A percentile compares a stretch with the other conserved stretches of the same genome.
phyloP scores from a whole-genome alignment of 2,113 vertebrate genomes.

The Sisor rabdophorus region DNA sequence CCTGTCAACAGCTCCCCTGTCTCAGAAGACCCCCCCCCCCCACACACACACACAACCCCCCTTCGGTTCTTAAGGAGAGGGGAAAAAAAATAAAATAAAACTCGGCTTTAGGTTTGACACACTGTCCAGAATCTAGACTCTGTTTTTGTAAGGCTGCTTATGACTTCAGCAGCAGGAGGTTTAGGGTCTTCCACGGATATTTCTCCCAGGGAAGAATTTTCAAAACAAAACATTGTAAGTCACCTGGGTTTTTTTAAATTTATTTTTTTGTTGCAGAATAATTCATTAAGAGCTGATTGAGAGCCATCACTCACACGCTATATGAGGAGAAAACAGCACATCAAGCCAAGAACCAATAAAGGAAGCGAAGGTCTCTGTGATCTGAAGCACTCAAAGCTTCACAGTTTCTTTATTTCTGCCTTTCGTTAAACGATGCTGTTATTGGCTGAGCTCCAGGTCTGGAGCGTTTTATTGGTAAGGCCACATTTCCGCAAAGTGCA shows the following conservation, averaged over 20 bases:
- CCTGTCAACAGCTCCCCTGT: conserved; percentile 27
- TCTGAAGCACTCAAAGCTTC: conserved; percentile 8
- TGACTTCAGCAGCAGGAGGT: conserved; percentile 65
- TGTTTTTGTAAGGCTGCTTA: conserved; percentile 66
- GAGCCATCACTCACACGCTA: conserved; percentile 48
- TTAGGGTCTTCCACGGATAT: conserved; percentile 60
- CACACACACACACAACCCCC: no score
- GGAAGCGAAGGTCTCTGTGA: conserved; percentile 36
- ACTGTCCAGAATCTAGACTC: conserved; percentile 64
- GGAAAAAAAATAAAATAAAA: conserved; percentile 51
- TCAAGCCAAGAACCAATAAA: conserved; percentile 27
- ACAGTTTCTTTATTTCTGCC: conserved; percentile 32
- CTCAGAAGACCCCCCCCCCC: conserved; percentile 22
- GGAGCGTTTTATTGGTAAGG: conserved; percentile 32
- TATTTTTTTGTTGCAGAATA: conserved; percentile 36
- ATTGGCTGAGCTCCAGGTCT: conserved; percentile 35
- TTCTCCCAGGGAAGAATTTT: conserved; percentile 60
- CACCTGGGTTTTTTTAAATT: conserved; percentile 57
- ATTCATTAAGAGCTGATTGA: conserved; percentile 54
- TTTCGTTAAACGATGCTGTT: conserved; percentile 33
- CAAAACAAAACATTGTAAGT: conserved; percentile 65
- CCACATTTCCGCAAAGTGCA: conserved; percentile 5
- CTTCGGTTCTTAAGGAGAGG: conserved; percentile 25
- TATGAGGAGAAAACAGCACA: neutral
- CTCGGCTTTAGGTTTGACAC: conserved; percentile 61